Base-by-base conservation (phyloP, 2,113 vertebrate genomes). In the Litocranius walleri region DNA sequence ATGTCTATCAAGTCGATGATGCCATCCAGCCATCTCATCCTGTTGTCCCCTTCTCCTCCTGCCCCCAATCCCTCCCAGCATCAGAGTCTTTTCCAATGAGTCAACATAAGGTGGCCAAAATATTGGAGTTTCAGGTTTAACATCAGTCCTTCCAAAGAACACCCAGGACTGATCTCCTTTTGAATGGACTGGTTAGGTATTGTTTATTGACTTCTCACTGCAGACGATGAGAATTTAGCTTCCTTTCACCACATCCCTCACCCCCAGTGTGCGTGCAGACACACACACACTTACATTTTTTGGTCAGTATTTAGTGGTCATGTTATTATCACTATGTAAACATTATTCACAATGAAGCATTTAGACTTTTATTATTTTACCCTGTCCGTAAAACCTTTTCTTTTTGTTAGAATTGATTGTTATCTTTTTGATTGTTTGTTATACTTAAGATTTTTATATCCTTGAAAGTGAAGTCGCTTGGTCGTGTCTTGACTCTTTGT, bases 351-450 rank as follows among this genome's bases (percentile, higher is more conserved):
- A 91, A 15, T 62, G 6, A 95, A 50, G 61, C 5, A 64, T 80
- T 84, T 81, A 88, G 36, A 77, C 56, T 48, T 29, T 30, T 15
- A 54, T 48, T 93, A 77, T 95, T 88, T 96, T 93, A 85, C 5
- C 7, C 40, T 93, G 88, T 74, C 27, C 85, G 40, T 17, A 64
- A 61, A 89, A 33, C 16, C 27, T 71, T 62, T 59, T 83, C 15
- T 87, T 80, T 64, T 62, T 92, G 5, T n/a, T 88, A 19, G 7
- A 85, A 7, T 88, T 56, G 56, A 21, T 52, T 21, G n/a, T 93
- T 88, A 61, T 89, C 25, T 89, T 95, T 96, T 74, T 74, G 8
- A 93, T 64, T 57, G 21, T 88, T 94, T 80, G 27, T 88, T 95
- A 48, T 74, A 30, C 27, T 57, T 95, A 21, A 25, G 10, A 50